phyloP scores from a whole-genome alignment of 2,797 vertebrate genomes.

The Pangasius larnaudii region DNA sequence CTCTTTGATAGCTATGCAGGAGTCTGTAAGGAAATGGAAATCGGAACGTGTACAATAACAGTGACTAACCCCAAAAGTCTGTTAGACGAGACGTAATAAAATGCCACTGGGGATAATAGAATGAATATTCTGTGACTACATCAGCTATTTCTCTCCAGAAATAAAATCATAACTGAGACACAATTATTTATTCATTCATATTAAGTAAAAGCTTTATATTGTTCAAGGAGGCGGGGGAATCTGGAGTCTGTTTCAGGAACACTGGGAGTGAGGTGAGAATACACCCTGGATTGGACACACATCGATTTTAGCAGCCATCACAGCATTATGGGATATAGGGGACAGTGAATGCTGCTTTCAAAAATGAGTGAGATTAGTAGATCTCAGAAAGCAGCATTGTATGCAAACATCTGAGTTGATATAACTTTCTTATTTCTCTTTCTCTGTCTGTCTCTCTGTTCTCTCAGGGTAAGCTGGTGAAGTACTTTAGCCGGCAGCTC shows the following conservation, averaged over 20 bases:
- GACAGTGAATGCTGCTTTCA: neutral
- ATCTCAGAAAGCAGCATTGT: neutral
- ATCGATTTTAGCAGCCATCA: neutral
- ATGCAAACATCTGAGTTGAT: neutral
- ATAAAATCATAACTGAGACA: neutral
- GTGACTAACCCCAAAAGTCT: neutral
- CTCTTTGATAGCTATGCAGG: too few relatives aligned
- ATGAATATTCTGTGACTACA: neutral
- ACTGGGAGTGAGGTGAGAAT: neutral
- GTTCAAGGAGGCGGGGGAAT: neutral
- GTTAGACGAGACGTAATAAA: neutral
- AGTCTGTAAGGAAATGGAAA: too few relatives aligned
- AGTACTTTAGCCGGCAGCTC: conserved; percentile 98
- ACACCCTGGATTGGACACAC: neutral
- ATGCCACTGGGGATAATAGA: neutral
- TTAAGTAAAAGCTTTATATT: neutral
- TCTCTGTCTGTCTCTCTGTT: conserved; percentile 3
- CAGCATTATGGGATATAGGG: neutral
- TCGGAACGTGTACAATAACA: too few relatives aligned
- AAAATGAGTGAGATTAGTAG: neutral
- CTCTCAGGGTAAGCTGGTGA: conserved; percentile 94
- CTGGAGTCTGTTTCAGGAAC: neutral
- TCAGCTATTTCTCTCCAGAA: neutral
- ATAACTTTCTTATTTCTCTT: neutral
- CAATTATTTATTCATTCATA: neutral